phyloP scores from a whole-genome alignment of 1,140 invertebrate genomes.

The Zophobas atratus region DNA sequence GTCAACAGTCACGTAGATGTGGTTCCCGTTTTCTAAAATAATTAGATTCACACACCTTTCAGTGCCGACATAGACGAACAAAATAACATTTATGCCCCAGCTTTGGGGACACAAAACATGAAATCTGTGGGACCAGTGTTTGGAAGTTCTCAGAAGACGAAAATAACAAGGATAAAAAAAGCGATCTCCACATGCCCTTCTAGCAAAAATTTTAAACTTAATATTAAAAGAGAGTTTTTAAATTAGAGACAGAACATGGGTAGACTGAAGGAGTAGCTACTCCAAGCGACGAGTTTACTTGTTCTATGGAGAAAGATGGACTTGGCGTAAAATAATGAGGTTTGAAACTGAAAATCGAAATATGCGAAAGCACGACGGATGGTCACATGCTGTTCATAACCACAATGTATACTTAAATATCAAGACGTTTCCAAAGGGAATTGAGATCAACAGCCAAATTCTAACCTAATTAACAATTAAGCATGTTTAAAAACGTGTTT shows the following conservation, averaged over 20 bases:
- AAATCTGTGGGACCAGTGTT: slow-evolving; percentile 82
- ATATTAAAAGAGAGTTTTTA: slow-evolving; percentile 83
- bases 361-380: slow-evolving; percentile 89
- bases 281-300: slow-evolving; percentile 2
- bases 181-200: slow-evolving; percentile 84
- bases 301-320: slow-evolving; percentile 64
- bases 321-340: slow-evolving; percentile 62
- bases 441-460: slow-evolving; percentile 79
- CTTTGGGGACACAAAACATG: slow-evolving; percentile 90
- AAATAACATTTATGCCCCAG: slow-evolving; percentile 84
- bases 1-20: slow-evolving; percentile 96
- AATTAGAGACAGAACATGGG: slow-evolving; percentile 74
- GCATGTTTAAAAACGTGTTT: too few species aligned
- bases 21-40: slow-evolving; percentile 87
- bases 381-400: slow-evolving; percentile 83
- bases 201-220: slow-evolving; percentile 46
- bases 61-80: slow-evolving; percentile 80
- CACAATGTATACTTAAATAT: slow-evolving; percentile 85
- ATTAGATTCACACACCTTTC: slow-evolving; percentile 81
- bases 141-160: slow-evolving; percentile 82
- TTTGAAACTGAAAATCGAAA: slow-evolving; percentile 75
- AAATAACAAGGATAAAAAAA: slow-evolving; percentile 75
- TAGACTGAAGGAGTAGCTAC: slow-evolving; percentile 48
- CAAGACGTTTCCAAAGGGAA: slow-evolving; percentile 79
- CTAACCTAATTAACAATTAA: slow-evolving; percentile 64